A percentile compares a stretch with the other conserved stretches of the same genome.
Evolutionary conservation across 2,113 vertebrate genomes (phyloP).

Genomic region (Oriolus oriolus): DNA sequence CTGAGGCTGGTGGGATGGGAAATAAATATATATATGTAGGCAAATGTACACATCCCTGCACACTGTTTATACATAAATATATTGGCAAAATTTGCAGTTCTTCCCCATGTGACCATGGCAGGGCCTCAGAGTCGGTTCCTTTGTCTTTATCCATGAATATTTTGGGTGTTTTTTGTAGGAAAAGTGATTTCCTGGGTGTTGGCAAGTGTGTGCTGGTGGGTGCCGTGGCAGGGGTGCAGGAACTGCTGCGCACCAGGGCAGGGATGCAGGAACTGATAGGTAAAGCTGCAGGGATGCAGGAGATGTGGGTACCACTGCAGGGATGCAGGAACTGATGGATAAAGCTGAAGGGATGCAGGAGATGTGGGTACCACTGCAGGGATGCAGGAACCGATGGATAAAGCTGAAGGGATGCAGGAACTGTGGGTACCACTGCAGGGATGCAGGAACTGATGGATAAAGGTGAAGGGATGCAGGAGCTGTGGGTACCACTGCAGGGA

Average conservation of each 20-base stretch:
- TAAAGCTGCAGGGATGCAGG: background rate
- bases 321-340: background rate
- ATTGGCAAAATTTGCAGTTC: background rate
- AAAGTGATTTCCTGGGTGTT: background rate
- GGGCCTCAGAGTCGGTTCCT: background rate
- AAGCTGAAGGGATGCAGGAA: background rate
- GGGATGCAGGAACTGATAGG: background rate
- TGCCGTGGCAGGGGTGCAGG: background rate
- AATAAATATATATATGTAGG: background rate
- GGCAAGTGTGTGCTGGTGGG: background rate
- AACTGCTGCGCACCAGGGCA: background rate
- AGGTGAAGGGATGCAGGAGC: background rate
- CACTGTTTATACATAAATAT: background rate
- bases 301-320: background rate
- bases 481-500: background rate
- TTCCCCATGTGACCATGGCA: background rate
- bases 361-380: background rate
- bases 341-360: background rate
- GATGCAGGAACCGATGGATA: background rate
- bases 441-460: background rate
- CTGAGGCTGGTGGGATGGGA: background rate
- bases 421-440: background rate
- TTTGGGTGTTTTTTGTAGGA: background rate
- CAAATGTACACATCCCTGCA: background rate
- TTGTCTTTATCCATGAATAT: background rate